Evolutionary conservation across 2,113 vertebrate species (phyloP).

Genomic region (Leiothrix lutea): DNA sequence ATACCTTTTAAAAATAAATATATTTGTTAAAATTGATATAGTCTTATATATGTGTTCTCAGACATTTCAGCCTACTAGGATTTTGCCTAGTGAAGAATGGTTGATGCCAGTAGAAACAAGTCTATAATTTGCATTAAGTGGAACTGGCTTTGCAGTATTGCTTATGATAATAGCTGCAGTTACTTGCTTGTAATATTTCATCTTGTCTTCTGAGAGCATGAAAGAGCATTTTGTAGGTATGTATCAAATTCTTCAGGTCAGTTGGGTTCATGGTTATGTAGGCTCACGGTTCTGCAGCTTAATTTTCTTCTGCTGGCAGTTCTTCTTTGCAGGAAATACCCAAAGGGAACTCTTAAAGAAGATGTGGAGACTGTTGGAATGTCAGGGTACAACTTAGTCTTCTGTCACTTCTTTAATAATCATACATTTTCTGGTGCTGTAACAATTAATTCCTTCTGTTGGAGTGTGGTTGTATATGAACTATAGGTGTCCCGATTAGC

Average conservation of each 20-base stretch:
- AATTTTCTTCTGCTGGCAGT: background rate
- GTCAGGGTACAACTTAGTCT: background rate
- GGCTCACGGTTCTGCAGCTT: background rate
- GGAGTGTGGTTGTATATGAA: background rate
- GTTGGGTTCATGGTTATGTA: background rate
- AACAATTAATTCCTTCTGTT: background rate
- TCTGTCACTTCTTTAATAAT: background rate
- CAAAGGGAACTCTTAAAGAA: background rate
- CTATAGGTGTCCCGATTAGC: background rate
- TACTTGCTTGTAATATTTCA: constrained; percentile 22
- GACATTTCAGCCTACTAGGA: background rate
- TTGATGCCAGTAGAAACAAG: background rate
- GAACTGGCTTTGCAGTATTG: background rate
- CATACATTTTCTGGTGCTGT: background rate
- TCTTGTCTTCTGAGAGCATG: background rate
- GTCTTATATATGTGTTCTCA: background rate
- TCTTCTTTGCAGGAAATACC: background rate
- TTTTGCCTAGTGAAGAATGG: background rate
- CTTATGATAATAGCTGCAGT: constrained; percentile 7
- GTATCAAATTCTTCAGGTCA: constrained; percentile 15
- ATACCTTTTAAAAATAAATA: background rate
- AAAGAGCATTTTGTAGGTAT: constrained; percentile 1
- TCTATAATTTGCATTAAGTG: constrained; percentile 21
- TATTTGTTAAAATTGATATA: background rate
- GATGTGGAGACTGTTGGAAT: background rate